Evolutionary conservation across 2,888 invertebrate species (phyloP), one percentile per base, ranked within the genome.

Genomic region (Drosophila tanythrix): DNA sequence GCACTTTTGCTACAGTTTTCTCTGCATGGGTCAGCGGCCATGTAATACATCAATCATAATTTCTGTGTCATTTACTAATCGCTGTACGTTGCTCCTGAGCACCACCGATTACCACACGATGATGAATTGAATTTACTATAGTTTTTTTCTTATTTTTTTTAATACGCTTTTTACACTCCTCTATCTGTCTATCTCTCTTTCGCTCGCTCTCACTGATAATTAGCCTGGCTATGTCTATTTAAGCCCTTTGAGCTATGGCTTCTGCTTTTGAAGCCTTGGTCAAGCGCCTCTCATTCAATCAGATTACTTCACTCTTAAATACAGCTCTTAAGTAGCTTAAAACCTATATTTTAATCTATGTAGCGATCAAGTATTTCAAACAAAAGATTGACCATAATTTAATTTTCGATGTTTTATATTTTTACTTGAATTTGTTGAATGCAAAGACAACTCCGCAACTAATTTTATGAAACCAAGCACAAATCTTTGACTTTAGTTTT

Each of bases 1-100:
- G 62, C 72, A 83, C 74, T 88, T 76, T 79, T 81, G 88, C 71
- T 79, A 82, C 69, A 85, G 79, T 84, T 84, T 88, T 85, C 85
- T 85, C 86, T 57, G 40, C 68, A 56, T 83, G 83, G 88, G 83
- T 84, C 83, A 88, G 69, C 83, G 66, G 63, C 70, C 76, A 74
- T 72, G 80, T 81, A 83, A 83, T 88, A 82, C 88, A 85, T 85
- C 86, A 88, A 85, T 85, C 85, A 85, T 86, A 72, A 86, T 88
- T 85, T 85, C 74, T 85, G 56, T 86, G 85, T 83, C 85, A 85
- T 82, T 78, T 78, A 83, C 78, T 85, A 85, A 85, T 88, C 85
- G 85, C 70, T 78, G 80, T 71, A 68, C 60, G 80, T 70, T 82
- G 80, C 82, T 83, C 80, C 86, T 73, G 82, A 88, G 70, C 74